Base-by-base conservation (phyloP, 2,888 invertebrate genomes). In the Hypomecis atomaria region DNA sequence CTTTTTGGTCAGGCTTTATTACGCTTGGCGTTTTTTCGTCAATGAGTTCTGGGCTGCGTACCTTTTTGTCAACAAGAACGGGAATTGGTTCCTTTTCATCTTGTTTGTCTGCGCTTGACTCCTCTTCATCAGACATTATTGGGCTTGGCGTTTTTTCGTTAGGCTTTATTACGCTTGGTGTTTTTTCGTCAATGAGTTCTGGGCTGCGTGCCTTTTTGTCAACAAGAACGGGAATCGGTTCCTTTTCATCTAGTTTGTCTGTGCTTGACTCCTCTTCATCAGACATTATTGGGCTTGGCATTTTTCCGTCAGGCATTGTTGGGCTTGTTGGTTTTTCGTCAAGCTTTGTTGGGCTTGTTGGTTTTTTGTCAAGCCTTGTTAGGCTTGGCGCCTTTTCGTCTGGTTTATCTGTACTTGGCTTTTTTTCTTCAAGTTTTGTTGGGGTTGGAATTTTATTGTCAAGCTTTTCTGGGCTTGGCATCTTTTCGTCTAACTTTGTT, bases 401-500 rank as follows among this genome's bases (percentile, higher is more conserved):
- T 23, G 3, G 3, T 23, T 23, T 23, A 23, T 23, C 8, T 48
- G 33, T 10, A 9, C 6, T 23, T 34, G 34, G 9, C 9, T 7
- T 9, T 10, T 48, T 48, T 7, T 48, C 48, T 5, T 8, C 23
- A 10, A 34, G 34, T 5, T 58, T 34, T 0, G 58, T 45, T 0
- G 69, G 62, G 23, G 52, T 65, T 3, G 66, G 50, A 13, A 4
- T 4, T 34, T 49, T 64, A 43, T 6, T 71, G 5, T 72, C 66
- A 5, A 3, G 23, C 23, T 23, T 23, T 34, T 33, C 7, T 53
- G 54, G 0, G n/a, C 34, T 0, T 23, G 23, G 3, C 23, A 3
- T 3, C 23, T 23, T 3, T 23, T 23, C 45, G 43, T 3, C 40
- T 54, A 13, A 55, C 69, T 0, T 65, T 62, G 0, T 59, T 4